These are phyloP conservation scores for Eira barbara DNA, from an alignment of 2,113 vertebrate species.

Conservation along the genomic window DNA sequence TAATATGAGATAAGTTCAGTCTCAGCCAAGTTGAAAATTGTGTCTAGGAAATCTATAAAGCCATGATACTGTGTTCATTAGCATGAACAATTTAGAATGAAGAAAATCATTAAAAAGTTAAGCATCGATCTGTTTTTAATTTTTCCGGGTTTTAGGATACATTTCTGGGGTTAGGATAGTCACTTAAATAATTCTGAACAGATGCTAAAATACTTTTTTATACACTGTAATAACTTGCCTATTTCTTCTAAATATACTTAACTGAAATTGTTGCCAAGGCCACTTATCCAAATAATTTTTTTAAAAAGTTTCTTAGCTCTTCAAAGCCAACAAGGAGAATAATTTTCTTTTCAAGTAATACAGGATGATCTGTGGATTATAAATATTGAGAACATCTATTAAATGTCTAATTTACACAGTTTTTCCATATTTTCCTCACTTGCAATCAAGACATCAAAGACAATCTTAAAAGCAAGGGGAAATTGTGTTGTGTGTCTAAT, in stretches of 20 bases:
- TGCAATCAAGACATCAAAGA: slow-evolving; percentile 57
- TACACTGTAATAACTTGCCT: slow-evolving; percentile 23
- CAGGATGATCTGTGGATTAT: slow-evolving; percentile 49
- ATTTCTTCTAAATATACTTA: slow-evolving; percentile 33
- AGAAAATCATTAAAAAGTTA: slow-evolving; percentile 68
- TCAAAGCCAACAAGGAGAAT: slow-evolving; percentile 45
- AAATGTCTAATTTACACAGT: slow-evolving; percentile 50
- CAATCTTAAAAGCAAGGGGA: slow-evolving; percentile 61
- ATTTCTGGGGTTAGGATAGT: slow-evolving; percentile 40
- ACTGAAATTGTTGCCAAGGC: not conserved
- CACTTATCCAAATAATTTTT: not conserved
- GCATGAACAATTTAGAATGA: slow-evolving; percentile 60
- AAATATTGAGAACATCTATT: slow-evolving; percentile 45
- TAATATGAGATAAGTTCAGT: slow-evolving; percentile 10
- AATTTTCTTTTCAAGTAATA: slow-evolving; percentile 55
- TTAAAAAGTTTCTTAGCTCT: not conserved
- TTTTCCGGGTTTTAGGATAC: slow-evolving; percentile 49
- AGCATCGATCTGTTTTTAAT: slow-evolving; percentile 56
- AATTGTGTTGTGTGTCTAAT: slow-evolving; percentile 36
- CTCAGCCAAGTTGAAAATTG: slow-evolving; percentile 47
- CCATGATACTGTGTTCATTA: slow-evolving; percentile 53
- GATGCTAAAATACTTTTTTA: slow-evolving; percentile 38
- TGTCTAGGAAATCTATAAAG: slow-evolving; percentile 60
- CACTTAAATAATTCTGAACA: slow-evolving; percentile 54
- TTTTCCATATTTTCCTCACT: slow-evolving; percentile 53